phyloP scores from a whole-genome alignment of 2,888 invertebrate genomes.

The Beris morrisii region DNA sequence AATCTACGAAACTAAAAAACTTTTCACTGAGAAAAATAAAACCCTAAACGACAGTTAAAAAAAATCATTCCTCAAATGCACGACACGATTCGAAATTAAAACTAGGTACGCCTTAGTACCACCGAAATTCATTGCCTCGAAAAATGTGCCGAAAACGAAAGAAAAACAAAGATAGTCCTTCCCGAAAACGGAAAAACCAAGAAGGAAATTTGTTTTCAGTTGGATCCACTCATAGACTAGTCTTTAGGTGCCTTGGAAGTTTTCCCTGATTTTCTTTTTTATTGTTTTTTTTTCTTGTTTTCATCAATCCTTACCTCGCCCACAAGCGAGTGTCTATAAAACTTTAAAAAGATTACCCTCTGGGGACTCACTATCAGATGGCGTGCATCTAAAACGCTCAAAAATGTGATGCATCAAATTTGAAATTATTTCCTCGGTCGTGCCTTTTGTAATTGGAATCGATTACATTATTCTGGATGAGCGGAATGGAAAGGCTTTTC shows the following conservation, averaged over 20 bases:
- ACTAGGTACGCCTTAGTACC: conserved; percentile 6
- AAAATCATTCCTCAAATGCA: conserved; percentile 1
- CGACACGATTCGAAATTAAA: conserved; percentile 25
- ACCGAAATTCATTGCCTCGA: conserved; percentile 7
- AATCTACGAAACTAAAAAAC: conserved; percentile 14
- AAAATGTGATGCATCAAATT: conserved; percentile 39
- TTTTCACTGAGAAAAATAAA: conserved; percentile 6
- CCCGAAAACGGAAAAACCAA: no score
- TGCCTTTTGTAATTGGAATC: conserved; percentile 46
- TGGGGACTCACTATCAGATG: conserved; percentile 40
- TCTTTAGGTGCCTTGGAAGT: background rate
- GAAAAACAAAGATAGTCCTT: background rate
- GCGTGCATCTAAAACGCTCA: conserved; percentile 43
- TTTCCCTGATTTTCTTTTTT: no score
- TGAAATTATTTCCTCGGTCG: conserved; percentile 41
- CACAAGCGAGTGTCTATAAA: conserved; percentile 24
- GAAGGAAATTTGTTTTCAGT: no score
- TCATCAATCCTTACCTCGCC: no score
- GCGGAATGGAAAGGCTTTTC: conserved; percentile 13
- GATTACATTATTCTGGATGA: conserved; percentile 40
- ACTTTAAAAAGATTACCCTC: conserved; percentile 37
- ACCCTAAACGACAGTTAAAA: background rate
- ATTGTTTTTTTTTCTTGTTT: no score
- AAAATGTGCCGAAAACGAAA: background rate
- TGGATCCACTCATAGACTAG: no score